phyloP scores from a whole-genome alignment of 2,888 invertebrate genomes.

The Ophioninae sp. region DNA sequence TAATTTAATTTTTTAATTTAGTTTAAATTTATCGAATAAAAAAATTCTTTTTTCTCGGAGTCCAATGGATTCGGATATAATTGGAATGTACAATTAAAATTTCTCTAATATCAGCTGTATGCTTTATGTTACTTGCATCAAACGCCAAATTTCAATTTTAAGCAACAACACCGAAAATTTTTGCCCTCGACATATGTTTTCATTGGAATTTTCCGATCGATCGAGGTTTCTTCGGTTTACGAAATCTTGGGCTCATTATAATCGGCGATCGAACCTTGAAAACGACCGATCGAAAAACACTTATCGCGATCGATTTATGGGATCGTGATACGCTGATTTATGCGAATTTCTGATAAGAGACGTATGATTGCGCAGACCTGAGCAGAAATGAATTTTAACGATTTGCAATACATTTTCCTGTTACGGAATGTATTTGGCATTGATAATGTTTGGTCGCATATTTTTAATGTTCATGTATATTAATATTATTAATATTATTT shows the following conservation, averaged over 20 bases:
- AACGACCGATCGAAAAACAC: background rate
- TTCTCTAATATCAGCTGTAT: too few species aligned
- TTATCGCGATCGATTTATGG: constrained; percentile 17
- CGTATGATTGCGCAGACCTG: background rate
- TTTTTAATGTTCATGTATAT: background rate
- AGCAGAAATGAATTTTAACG: background rate
- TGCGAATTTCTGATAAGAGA: constrained; percentile 28
- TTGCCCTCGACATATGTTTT: background rate
- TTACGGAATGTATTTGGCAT: background rate
- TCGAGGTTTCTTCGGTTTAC: background rate
- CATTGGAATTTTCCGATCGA: background rate
- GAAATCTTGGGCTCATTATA: background rate
- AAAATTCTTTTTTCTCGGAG: too few species aligned
- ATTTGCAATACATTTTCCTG: background rate
- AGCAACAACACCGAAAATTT: too few species aligned
- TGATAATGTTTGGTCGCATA: background rate
- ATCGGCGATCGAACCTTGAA: background rate
- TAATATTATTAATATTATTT: too few species aligned
- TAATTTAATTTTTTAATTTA: too few species aligned
- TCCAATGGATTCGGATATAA: too few species aligned
- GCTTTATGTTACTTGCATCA: too few species aligned
- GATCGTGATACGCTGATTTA: constrained; percentile 18
- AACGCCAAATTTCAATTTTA: too few species aligned
- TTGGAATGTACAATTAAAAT: too few species aligned
- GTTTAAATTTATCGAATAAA: too few species aligned